Evolutionary conservation across 2,888 invertebrate species (phyloP), one percentile per base, ranked within the genome.

Genomic region (Heliconius ethilla): DNA sequence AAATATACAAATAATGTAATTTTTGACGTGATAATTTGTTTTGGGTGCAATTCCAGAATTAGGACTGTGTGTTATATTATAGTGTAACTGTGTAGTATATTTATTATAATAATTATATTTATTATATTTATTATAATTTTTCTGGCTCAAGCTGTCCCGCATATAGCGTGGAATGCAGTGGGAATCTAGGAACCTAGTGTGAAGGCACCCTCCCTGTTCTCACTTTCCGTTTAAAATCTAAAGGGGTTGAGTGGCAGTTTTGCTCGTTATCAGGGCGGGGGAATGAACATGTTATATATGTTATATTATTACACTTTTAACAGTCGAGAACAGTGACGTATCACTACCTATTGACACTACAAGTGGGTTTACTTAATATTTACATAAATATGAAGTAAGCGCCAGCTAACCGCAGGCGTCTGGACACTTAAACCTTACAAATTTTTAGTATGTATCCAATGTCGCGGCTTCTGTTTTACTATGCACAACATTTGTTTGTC

Each of bases 401-500:
- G 62, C 69, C 74, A 45, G 59, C 45, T 29, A 75, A 79, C 77
- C 77, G 73, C 80, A 79, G n/a, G 70, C 73, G 72, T 11, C 29
- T 45, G 40, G 13, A 33, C 45, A 45, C 27, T 33, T 25, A 6
- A 76, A 69, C 66, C 74, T 66, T 65, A 66, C 70, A 76, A 63
- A 29, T 18, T 62, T 74, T 78, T 77, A 65, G 62, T 70, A 77
- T 74, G 72, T 76, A 77, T 62, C 65, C 55, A 76, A 59, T 63
- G 78, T 75, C 67, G 55, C 76, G 37, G 74, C 78, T 79, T 77
- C 77, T 73, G 74, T 79, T 81, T 80, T 78, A 76, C 79, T 81
- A 76, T 80, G 81, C 79, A 79, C 80, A 80, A 80, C 73, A 77
- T 82, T 81, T 80, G 78, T 81, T 78, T 66, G 76, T 75, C 40